phyloP scores from a whole-genome alignment of 2,797 vertebrate genomes.

The Xenopus petersii region DNA sequence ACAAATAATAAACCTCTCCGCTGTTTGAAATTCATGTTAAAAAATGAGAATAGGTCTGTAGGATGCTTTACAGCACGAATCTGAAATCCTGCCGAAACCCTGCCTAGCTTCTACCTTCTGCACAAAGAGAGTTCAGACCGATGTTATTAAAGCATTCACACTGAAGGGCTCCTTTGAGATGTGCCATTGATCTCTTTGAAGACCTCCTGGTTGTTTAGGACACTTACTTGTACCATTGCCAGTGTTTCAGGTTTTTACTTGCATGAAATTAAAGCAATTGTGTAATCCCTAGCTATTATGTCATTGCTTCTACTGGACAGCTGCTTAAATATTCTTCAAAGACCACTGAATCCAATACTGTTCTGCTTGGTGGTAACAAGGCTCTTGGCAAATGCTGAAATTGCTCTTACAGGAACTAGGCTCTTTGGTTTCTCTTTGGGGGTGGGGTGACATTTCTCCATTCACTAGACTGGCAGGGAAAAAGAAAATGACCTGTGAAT shows the following conservation, averaged over 20 bases:
- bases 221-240: slow-evolving; percentile 25
- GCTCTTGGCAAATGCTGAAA: background rate
- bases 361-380: background rate
- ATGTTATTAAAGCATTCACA: slow-evolving; percentile 22
- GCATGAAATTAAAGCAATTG: slow-evolving; percentile 9
- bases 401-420: no score
- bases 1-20: slow-evolving; percentile 36
- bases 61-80: slow-evolving; percentile 20
- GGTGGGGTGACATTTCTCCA: no score
- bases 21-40: slow-evolving; percentile 30
- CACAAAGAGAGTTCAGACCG: background rate
- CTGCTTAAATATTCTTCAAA: background rate
- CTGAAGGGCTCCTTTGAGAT: slow-evolving; percentile 18
- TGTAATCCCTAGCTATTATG: slow-evolving; percentile 14
- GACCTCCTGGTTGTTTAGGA: slow-evolving; percentile 28
- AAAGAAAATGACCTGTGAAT: no score
- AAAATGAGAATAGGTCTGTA: slow-evolving; percentile 11
- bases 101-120: slow-evolving; percentile 5
- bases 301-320: slow-evolving; percentile 6
- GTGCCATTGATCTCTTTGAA: slow-evolving; percentile 13
- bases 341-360: background rate
- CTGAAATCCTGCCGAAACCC: slow-evolving; percentile 14
- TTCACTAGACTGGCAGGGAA: no score
- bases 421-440: no score
- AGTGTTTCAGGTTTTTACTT: background rate